Base-by-base conservation (phyloP, 2,113 vertebrate genomes). In the Psettodes erumei region DNA sequence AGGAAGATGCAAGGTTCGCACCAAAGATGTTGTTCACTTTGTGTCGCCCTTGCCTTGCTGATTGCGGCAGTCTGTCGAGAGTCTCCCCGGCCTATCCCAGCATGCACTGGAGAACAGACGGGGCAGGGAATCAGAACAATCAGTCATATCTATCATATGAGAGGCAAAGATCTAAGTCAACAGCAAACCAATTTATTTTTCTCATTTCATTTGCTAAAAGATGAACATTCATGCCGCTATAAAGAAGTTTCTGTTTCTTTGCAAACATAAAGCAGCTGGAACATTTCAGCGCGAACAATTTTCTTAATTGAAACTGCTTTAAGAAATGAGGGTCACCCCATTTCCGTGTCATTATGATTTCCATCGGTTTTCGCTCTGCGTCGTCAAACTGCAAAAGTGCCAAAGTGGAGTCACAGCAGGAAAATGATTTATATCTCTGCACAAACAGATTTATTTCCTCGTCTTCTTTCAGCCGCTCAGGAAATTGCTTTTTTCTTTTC, bases 401-500 rank as follows among this genome's bases (percentile, higher is more conserved):
- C 19, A 45, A 38, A 9, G 55, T 0, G 1, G 40, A 37, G 11
- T 1, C 42, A 19, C 56, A 8, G 32, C 3, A 1, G 35, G 16
- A 42, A 10, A 40, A 6, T 66, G 16, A 75, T 51, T 75, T 4
- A 56, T 61, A 23, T 75, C 35, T 59, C 19, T 55, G 6, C 15
- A 15, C 32, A 56, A 59, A 67, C n/a, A 55, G 3, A 48, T 71
- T 55, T 35, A 53, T 42, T 70, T 77, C 50, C 48, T 73, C 45
- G 21, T 35, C 50, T 48, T 74, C 53, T 69, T 67, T 47, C 33
- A 67, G 61, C 33, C 2, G 7, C 8, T n/a, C 37, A 47, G 71
- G 80, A 83, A 83, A 85, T 74, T 76, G 25, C 21, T 25, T 42
- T 85, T 71, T 72, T 79, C n/a, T 50, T 10, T n/a, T n/a, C n/a